Base-by-base conservation (phyloP, 2,888 invertebrate species). In the Litoditis marina region DNA sequence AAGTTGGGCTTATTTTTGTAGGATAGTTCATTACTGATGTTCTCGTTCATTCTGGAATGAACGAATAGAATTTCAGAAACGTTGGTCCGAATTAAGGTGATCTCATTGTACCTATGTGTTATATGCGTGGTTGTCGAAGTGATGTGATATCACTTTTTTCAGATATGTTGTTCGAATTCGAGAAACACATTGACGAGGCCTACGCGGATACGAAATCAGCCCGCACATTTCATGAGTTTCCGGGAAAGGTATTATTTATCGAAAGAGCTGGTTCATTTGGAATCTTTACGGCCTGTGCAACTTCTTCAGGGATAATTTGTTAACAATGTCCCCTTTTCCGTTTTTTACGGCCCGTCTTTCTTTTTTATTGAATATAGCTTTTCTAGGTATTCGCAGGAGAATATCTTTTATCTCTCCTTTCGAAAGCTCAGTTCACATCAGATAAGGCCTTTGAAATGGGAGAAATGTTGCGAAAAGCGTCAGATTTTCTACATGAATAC, bases 381-480 rank as follows among this genome's bases (percentile, higher is more conserved):
- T 53, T 36, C n/a, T 32, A 39, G 46, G 44, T 49, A 5, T 68
- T 36, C 25, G 19, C 44, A 13, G 56, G 63, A 13, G 28, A 22
- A 2, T 28, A 22, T 30, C 16, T 89, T 90, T 83, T 60, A 2
- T 34, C 46, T 2, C 22, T 61, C 8, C 36, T 61, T 11, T 39
- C 32, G 25, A 19, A 39, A 16, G 61, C 49, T 1, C 31, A 61
- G 1, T 55, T 61, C 27, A 39, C 47, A 6, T 54, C 25, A 13
- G 55, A 55, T 36, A 61, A 61, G 16, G 54, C 61, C 13, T 31
- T 25, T 28, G 61, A 61, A 28, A 31, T 61, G 2, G 31, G 28
- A 19, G 46, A 16, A 11, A 31, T 61, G 8, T 28, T 61, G 3
- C 27, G 31, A 6, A 46, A 55, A 25, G 49, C 61, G 1, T 27